These are phyloP conservation scores for Sparidentex hasta DNA, from an alignment of 2,797 vertebrate species.

Conservation along the genomic window DNA sequence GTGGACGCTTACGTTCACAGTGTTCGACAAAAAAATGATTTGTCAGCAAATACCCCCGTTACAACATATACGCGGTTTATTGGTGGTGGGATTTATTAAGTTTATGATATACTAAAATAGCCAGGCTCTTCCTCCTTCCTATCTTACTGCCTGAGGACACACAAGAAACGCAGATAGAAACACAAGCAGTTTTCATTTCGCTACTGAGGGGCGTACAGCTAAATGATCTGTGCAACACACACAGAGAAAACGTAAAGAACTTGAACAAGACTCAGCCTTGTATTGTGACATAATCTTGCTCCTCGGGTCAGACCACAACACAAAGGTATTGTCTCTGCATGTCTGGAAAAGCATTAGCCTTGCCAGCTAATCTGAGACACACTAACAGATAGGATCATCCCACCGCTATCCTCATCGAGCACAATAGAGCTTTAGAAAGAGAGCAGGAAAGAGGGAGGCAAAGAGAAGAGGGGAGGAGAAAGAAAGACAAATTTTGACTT, in stretches of 20 bases:
- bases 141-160: slow-evolving; percentile 25
- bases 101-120: slow-evolving; percentile 32
- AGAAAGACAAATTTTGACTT: slow-evolving; percentile 66
- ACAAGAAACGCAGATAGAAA: background rate
- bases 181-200: background rate
- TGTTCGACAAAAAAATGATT: slow-evolving; percentile 15
- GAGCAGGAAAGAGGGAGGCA: slow-evolving; percentile 29
- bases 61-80: background rate
- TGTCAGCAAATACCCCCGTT: slow-evolving; percentile 31
- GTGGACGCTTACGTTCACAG: slow-evolving; percentile 7
- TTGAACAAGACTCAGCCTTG: background rate
- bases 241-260: background rate
- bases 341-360: slow-evolving; percentile 52
- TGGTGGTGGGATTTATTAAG: slow-evolving; percentile 15
- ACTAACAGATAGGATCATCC: slow-evolving; percentile 54
- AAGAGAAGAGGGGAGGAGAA: slow-evolving; percentile 25
- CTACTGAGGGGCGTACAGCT: background rate
- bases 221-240: background rate
- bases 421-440: slow-evolving; percentile 61
- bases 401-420: slow-evolving; percentile 36
- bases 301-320: slow-evolving; percentile 48
- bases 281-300: slow-evolving; percentile 15
- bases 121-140: background rate
- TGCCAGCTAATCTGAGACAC: slow-evolving; percentile 58
- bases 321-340: slow-evolving; percentile 40